Conservation (phyloP, 2,888 invertebrate species). For the Aspidiotus destructor region DNA sequence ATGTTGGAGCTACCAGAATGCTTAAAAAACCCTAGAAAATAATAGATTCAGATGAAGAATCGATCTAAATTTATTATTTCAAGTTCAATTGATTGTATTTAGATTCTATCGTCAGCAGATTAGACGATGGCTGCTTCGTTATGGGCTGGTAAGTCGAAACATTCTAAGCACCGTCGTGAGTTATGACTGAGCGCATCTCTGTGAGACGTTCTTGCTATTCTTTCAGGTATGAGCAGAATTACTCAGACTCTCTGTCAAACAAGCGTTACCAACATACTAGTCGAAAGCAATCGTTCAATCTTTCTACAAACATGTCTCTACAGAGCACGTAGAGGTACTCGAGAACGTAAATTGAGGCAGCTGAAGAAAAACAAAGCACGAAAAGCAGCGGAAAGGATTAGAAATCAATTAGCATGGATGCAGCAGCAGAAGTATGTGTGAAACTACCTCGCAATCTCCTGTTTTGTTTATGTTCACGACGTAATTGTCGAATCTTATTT, state of each 20-base stretch:
- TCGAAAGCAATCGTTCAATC: slow-evolving; percentile 12
- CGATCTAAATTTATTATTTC: too few relatives aligned
- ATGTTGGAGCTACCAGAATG: too few relatives aligned
- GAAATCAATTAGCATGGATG: neutral
- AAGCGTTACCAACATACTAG: neutral
- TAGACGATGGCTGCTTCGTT: neutral
- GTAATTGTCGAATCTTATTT: too few relatives aligned
- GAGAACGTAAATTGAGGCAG: slow-evolving; percentile 54
- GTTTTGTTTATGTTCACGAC: too few relatives aligned
- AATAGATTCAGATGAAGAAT: too few relatives aligned
- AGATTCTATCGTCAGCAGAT: too few relatives aligned
- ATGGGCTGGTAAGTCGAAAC: neutral
- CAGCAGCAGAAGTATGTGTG: neutral
- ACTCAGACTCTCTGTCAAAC: neutral
- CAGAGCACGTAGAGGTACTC: slow-evolving; percentile 66
- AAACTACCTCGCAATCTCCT: neutral
- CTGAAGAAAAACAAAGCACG: slow-evolving; percentile 50
- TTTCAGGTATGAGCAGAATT: slow-evolving; percentile 8
- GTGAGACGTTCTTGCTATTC: neutral
- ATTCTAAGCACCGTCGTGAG: neutral
- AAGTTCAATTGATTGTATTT: too few relatives aligned
- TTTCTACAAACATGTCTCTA: slow-evolving; percentile 27
- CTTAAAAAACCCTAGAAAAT: too few relatives aligned
- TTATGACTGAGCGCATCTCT: neutral
- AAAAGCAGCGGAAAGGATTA: slow-evolving; percentile 8